A percentile compares a stretch with the other conserved stretches of the same genome.
These are phyloP conservation scores for Heteropelma amictum DNA, from an alignment of 2,888 invertebrate genomes.

Conservation along the genomic window DNA sequence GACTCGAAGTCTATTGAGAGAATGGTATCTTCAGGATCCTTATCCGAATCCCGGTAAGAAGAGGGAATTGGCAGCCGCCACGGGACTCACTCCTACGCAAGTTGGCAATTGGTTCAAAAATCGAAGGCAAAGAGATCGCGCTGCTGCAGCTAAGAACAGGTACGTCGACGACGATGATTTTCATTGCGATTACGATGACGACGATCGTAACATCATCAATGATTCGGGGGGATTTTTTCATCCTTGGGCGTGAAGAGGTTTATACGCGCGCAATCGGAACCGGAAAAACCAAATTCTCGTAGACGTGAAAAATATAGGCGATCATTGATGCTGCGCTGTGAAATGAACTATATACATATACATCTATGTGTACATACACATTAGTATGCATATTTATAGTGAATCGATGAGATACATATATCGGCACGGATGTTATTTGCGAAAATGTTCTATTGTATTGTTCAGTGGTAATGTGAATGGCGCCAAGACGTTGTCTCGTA, in stretches of 20 bases:
- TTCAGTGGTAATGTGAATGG: not conserved
- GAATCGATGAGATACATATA: not conserved
- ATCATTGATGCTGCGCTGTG: not conserved
- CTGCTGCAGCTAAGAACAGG: conserved; percentile 98
- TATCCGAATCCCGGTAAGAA: conserved; percentile 97
- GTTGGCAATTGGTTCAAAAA: conserved; percentile 97
- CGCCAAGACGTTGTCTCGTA: not conserved
- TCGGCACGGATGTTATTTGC: not conserved
- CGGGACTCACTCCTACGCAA: conserved; percentile 94
- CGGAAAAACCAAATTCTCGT: not conserved
- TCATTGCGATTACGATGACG: conserved; percentile 40
- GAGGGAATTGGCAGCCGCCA: conserved; percentile 92
- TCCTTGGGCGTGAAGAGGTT: conserved; percentile 26
- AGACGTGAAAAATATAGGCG: not conserved
- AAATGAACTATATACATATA: not conserved
- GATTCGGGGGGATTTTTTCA: conserved; percentile 36
- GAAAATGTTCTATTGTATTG: not conserved
- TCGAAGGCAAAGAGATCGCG: conserved; percentile 90
- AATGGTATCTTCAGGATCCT: conserved; percentile 99
- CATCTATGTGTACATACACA: no score
- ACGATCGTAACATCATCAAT: conserved; percentile 24
- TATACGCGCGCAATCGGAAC: not conserved
- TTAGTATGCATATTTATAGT: no score
- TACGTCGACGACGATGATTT: conserved; percentile 78
- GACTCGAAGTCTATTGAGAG: conserved; percentile 94